Evolutionary conservation across 2,888 invertebrate genomes (phyloP), one percentile per base, ranked within the genome.

Genomic region (Hyposoter dolosus): DNA sequence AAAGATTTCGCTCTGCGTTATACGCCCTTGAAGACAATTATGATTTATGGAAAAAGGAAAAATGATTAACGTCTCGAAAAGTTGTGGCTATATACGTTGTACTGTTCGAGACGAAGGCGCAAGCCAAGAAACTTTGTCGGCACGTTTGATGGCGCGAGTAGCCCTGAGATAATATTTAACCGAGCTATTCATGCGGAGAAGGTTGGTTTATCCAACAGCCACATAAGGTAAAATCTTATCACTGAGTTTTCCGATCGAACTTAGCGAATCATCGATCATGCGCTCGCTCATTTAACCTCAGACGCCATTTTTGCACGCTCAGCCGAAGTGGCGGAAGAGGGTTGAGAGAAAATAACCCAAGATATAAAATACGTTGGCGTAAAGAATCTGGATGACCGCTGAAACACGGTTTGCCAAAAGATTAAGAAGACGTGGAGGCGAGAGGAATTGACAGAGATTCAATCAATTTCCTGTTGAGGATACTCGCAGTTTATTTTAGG

Each of bases 31-130:
- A 43, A 66, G 43, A 76, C 35, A 53, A n/a, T 45, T 47, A 40
- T 84, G 86, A 86, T 87, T 87, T 87, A 82, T 84, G 79, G 23
- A 35, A 65, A 60, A 45, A 45, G 28, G 32, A 40, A 47, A 78
- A 53, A 77, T 43, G 78, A 78, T 77, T 7, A 43, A 9, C 32
- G 17, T 43, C 45, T 23, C 10, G 60, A 60, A 60, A 23, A 75
- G 66, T 76, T 43, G 50, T 74, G n/a, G 19, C 17, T 43, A 23
- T 40, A 40, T 10, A 40, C 5, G 40, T 40, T 40, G 40, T 40
- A 40, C 40, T 40, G 40, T 35, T 47, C 45, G 40, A 72, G 66
- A 56, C 15, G 32, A 56, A 56, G 3, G 19, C 19, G 53, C 53
- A 19, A 53, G 53, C 19, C 9, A 19, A 53, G 53, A 53, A 53